Evolutionary conservation across 2,113 vertebrate genomes (phyloP), one percentile per base, ranked within the genome.

Genomic region (Microtus oregoni): DNA sequence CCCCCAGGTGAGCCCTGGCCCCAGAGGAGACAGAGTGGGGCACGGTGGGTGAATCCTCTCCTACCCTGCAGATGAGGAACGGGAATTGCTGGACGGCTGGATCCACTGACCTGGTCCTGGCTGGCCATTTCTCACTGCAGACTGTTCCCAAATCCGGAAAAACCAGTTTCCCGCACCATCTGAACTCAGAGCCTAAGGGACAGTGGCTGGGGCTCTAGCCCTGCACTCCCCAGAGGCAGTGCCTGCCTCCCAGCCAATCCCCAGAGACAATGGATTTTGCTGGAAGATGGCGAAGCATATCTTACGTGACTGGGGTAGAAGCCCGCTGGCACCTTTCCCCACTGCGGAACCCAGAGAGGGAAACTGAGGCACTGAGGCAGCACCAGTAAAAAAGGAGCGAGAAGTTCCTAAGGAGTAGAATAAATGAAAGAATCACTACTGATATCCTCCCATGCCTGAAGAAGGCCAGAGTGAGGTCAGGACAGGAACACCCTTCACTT

Each of bases 101-200:
- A n/a, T 79, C 86, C 47, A 98, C 97, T 97, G 91, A 97, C 97
- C 97, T 98, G 95, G 86, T 97, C 90, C 83, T 55, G 85, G 86
- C 50, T 95, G 82, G 93, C 94, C 97, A 97, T 97, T 91, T 86
- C 92, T 52, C 30, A 22, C 35, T 24, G 91, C 68, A 85, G 95
- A 85, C 73, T 89, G 94, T 89, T 82, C 72, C 58, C 90, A 68
- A 85, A 70, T 81, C 90, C 22, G 63, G 63, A 85, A 94, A 94
- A 75, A 50, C 61, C 20, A 3, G 86, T 52, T 41, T 93, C 87
- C 87, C 0, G 6, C n/a, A 96, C 95, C 89, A 94, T 96, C 95
- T 94, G 97, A 96, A 97, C 96, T 94, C 95, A 85, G 97, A 95
- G 78, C 94, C 97, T 70, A 38, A 11, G 76, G 90, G 90, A 41